These are phyloP conservation scores for Pandemis cinnamomeana DNA, from an alignment of 2,888 invertebrate genomes.

Conservation along the genomic window DNA sequence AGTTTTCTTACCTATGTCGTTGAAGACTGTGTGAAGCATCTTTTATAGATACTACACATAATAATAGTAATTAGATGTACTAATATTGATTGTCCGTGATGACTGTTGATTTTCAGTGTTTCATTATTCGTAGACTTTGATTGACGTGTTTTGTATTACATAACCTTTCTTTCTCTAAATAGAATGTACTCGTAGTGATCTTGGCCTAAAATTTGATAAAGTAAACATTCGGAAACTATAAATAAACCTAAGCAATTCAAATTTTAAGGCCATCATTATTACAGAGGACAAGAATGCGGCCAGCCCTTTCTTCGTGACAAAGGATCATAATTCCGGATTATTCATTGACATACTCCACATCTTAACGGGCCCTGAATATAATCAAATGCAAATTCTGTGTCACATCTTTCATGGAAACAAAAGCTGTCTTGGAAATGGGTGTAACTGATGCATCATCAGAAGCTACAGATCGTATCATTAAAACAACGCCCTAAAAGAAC, in stretches of 20 bases:
- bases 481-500: slow-evolving; percentile 37
- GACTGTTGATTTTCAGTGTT: not conserved
- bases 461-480: slow-evolving; percentile 35
- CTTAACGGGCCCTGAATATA: slow-evolving; percentile 33
- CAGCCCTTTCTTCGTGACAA: slow-evolving; percentile 30
- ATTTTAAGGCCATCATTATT: not conserved
- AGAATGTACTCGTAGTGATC: not conserved
- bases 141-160: not conserved
- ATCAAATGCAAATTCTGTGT: slow-evolving; percentile 39
- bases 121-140: not conserved
- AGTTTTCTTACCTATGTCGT: no score
- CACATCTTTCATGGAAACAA: slow-evolving; percentile 38
- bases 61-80: not conserved
- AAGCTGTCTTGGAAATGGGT: slow-evolving; percentile 31
- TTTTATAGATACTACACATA: not conserved
- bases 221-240: slow-evolving; percentile 1
- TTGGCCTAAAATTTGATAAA: not conserved
- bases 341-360: slow-evolving; percentile 33
- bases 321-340: slow-evolving; percentile 36
- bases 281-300: slow-evolving; percentile 7
- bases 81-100: not conserved
- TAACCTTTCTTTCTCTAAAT: slow-evolving; percentile 6
- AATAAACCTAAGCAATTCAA: not conserved
- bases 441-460: slow-evolving; percentile 38
- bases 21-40: not conserved